These are phyloP conservation scores for Trypoxylon attenuatum DNA, from an alignment of 2,888 invertebrate genomes.

Conservation along the genomic window DNA sequence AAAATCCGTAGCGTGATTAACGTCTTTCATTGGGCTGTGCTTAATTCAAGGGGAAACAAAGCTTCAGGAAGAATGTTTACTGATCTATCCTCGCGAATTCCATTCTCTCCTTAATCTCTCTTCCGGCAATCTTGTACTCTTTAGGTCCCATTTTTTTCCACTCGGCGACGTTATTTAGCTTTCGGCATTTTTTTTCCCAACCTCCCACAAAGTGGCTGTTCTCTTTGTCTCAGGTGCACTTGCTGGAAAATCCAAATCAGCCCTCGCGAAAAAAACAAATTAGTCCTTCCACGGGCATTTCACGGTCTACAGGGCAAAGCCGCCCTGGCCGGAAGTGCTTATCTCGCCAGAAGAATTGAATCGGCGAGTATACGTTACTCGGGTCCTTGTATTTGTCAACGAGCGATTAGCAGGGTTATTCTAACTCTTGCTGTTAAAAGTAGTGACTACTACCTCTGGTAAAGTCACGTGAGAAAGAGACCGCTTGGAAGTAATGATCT, in stretches of 20 bases:
- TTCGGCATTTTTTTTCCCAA: too few relatives aligned
- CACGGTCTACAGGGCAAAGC: neutral
- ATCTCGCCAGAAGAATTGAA: neutral
- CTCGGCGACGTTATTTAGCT: too few relatives aligned
- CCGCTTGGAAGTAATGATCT: constrained; percentile 30
- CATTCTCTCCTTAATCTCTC: too few relatives aligned
- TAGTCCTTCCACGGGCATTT: neutral
- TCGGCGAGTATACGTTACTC: neutral
- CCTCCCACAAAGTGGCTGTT: too few relatives aligned
- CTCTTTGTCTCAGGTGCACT: too few relatives aligned
- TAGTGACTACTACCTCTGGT: too few relatives aligned
- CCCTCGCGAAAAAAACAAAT: neutral
- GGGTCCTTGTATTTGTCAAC: neutral
- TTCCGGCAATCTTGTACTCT: too few relatives aligned
- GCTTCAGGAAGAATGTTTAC: too few relatives aligned
- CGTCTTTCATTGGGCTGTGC: neutral
- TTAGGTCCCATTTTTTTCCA: too few relatives aligned
- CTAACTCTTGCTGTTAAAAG: too few relatives aligned
- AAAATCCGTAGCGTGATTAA: neutral
- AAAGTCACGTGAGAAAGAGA: constrained; percentile 27
- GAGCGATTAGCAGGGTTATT: constrained; percentile 1
- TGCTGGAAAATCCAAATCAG: constrained; percentile 1
- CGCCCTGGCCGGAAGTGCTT: neutral
- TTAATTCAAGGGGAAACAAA: neutral
- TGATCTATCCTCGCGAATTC: too few relatives aligned